phyloP scores from a whole-genome alignment of 2,888 invertebrate genomes.

The Rhagonycha fulva region DNA sequence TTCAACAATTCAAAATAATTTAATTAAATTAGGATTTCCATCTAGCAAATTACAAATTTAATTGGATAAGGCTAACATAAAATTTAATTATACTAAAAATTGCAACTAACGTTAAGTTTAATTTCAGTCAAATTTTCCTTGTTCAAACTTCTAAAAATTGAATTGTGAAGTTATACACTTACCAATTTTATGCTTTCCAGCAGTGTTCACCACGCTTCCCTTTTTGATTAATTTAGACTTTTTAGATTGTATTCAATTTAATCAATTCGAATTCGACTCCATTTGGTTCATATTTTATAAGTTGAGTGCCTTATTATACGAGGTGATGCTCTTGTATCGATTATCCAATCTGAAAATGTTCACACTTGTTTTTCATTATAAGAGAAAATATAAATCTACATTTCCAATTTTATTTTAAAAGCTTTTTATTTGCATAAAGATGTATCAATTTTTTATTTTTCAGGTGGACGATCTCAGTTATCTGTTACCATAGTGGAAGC shows the following conservation, averaged over 20 bases:
- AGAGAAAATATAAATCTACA: background rate
- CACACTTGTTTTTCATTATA: background rate
- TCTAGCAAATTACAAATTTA: background rate
- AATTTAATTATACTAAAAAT: background rate
- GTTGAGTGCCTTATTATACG: background rate
- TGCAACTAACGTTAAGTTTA: background rate
- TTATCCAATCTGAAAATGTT: background rate
- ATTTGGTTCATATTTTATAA: background rate
- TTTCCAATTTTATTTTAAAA: background rate
- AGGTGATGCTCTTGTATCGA: background rate
- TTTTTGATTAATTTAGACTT: background rate
- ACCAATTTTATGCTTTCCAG: background rate
- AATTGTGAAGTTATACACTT: background rate
- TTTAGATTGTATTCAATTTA: background rate
- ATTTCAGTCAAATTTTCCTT: background rate
- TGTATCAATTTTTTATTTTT: slow-evolving; percentile 21
- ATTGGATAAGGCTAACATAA: background rate
- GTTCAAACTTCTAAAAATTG: background rate
- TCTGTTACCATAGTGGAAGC: slow-evolving; percentile 55
- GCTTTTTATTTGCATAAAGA: background rate
- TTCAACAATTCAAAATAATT: background rate
- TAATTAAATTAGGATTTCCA: background rate
- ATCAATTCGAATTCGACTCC: background rate
- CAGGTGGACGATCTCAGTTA: slow-evolving; percentile 50
- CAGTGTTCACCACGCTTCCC: background rate